These are phyloP conservation scores for Rhyacophila brunnea DNA, from an alignment of 1,140 invertebrate species.

Conservation along the genomic window DNA sequence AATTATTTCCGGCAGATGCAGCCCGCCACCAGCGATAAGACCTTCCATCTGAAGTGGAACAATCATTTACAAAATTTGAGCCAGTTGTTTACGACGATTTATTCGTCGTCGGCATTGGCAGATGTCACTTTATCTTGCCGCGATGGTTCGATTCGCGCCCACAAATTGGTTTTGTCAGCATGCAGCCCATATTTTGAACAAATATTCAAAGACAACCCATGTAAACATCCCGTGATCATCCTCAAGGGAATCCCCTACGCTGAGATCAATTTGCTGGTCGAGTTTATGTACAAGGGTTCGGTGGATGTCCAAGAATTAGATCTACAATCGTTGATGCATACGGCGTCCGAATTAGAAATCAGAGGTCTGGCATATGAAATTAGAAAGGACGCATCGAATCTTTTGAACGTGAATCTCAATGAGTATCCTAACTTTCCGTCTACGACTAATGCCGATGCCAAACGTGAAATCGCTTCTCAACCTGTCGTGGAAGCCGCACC, in stretches of 20 bases:
- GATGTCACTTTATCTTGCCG: slow-evolving; percentile 66
- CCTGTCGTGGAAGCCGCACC: slow-evolving; percentile 33
- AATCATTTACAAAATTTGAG: slow-evolving; percentile 72
- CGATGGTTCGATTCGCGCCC: slow-evolving; percentile 66
- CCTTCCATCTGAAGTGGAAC: slow-evolving; percentile 73
- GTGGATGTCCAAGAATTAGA: slow-evolving; percentile 68
- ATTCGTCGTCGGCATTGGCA: slow-evolving; percentile 66
- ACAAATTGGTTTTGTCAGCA: slow-evolving; percentile 70
- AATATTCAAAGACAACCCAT: slow-evolving; percentile 72
- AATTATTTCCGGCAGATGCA: slow-evolving; percentile 44
- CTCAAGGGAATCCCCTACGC: slow-evolving; percentile 66
- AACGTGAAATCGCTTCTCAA: not conserved
- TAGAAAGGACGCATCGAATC: slow-evolving; percentile 51
- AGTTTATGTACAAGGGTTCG: slow-evolving; percentile 73
- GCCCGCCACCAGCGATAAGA: slow-evolving; percentile 60
- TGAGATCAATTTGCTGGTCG: slow-evolving; percentile 68
- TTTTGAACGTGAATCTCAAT: slow-evolving; percentile 50
- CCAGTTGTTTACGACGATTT: slow-evolving; percentile 67
- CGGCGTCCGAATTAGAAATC: slow-evolving; percentile 65
- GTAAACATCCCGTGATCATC: slow-evolving; percentile 71
- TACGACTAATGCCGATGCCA: slow-evolving; percentile 19
- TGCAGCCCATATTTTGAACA: slow-evolving; percentile 77
- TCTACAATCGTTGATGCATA: slow-evolving; percentile 64
- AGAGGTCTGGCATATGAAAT: slow-evolving; percentile 57
- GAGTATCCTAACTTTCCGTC: slow-evolving; percentile 49